Conservation (phyloP, 2,888 invertebrate species). For the Hartigia nigra region DNA sequence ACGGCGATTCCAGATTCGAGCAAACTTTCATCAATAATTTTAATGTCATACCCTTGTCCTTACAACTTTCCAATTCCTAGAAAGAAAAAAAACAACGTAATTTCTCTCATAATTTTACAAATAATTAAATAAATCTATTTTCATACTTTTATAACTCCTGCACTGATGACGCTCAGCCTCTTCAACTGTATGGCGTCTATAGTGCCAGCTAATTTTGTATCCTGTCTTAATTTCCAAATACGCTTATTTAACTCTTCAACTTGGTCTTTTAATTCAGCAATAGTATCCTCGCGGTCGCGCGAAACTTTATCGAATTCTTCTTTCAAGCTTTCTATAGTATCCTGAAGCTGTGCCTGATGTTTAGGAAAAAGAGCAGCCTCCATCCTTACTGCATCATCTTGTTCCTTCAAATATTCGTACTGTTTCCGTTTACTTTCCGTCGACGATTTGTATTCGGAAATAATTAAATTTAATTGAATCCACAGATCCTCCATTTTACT, state of each 20-base stretch:
- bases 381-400: constrained; percentile 68
- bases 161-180: constrained; percentile 73
- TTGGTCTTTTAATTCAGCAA: constrained; percentile 41
- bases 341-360: constrained; percentile 49
- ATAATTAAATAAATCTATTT: neutral
- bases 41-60: constrained; percentile 72
- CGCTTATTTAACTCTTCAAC: constrained; percentile 40
- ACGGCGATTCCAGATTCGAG: constrained; percentile 74
- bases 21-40: constrained; percentile 74
- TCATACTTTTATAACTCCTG: constrained; percentile 69
- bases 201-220: constrained; percentile 68
- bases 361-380: constrained; percentile 60
- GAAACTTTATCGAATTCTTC: constrained; percentile 36
- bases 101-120: constrained; percentile 1
- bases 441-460: constrained; percentile 50
- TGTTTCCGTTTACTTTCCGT: constrained; percentile 57
- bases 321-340: constrained; percentile 45
- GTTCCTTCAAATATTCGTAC: constrained; percentile 66
- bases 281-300: constrained; percentile 39
- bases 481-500: constrained; percentile 51
- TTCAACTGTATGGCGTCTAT: constrained; percentile 70
- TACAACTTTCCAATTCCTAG: constrained; percentile 60
- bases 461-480: constrained; percentile 43
- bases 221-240: constrained; percentile 67
- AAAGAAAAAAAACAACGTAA: neutral